Evolutionary conservation across 2,888 invertebrate species (phyloP).

Genomic region (Cephus nigrinus): DNA sequence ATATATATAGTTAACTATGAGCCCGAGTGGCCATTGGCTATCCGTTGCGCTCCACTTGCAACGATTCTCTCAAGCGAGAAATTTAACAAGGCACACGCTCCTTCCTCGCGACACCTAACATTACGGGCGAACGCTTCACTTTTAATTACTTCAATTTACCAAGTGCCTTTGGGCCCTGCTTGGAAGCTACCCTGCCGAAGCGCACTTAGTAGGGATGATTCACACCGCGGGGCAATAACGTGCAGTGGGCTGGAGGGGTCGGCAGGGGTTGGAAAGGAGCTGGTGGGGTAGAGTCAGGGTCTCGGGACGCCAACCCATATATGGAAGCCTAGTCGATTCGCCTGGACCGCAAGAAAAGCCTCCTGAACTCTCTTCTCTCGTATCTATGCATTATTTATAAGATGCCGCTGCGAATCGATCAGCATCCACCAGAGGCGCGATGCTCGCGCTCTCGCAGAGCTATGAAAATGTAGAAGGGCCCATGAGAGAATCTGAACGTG

Average conservation of each 20-base stretch:
- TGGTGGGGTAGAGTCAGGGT: background rate
- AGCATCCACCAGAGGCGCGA: background rate
- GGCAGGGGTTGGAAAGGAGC: background rate
- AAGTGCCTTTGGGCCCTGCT: background rate
- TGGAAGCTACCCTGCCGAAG: background rate
- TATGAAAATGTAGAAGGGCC: background rate
- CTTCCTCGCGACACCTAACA: slow-evolving; percentile 38
- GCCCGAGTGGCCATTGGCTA: slow-evolving; percentile 41
- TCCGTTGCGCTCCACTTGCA: slow-evolving; percentile 51
- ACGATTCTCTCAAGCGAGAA: slow-evolving; percentile 49
- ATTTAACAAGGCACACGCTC: slow-evolving; percentile 48
- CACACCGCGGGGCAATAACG: background rate
- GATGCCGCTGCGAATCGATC: background rate
- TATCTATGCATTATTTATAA: background rate
- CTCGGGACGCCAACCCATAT: background rate
- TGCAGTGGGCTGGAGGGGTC: background rate
- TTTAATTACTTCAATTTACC: slow-evolving; percentile 56
- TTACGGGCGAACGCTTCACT: slow-evolving; percentile 34
- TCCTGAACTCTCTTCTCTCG: background rate
- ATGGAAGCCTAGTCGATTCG: background rate
- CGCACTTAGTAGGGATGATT: background rate
- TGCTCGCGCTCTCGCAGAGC: background rate
- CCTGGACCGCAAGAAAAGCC: background rate
- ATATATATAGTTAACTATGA: background rate
- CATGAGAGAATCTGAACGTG: background rate